phyloP scores from a whole-genome alignment of 1,140 invertebrate species.

The Proctacanthus coquilletti region DNA sequence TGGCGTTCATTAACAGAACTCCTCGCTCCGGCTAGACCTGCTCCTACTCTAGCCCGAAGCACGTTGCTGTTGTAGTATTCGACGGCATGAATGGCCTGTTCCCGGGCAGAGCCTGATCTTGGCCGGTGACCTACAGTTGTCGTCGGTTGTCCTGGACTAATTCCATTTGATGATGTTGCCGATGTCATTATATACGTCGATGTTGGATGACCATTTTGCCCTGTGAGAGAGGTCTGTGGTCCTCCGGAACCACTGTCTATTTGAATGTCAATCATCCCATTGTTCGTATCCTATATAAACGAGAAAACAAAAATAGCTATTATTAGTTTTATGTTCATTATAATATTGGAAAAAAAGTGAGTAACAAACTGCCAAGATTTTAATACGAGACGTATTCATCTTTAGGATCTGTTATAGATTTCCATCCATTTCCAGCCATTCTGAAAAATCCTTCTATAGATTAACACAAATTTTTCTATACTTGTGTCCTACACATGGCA shows the following conservation, averaged over 20 bases:
- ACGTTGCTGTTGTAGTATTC: conserved; percentile 36
- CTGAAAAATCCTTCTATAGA: too few relatives aligned
- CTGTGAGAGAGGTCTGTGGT: background rate
- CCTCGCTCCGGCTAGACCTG: conserved; percentile 16
- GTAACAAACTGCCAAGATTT: too few relatives aligned
- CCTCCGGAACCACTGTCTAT: background rate
- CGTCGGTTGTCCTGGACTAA: conserved; percentile 25
- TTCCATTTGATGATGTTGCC: background rate
- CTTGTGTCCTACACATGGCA: too few relatives aligned
- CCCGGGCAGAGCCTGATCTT: conserved; percentile 13
- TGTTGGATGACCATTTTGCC: background rate
- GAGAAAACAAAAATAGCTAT: conserved; percentile 1
- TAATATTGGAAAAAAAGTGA: too few relatives aligned
- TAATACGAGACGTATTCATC: too few relatives aligned
- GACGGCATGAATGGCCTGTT: conserved; percentile 31
- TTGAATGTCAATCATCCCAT: conserved; percentile 3
- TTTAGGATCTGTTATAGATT: too few relatives aligned
- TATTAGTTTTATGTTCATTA: too few relatives aligned
- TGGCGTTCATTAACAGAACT: conserved; percentile 8
- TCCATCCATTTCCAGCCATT: too few relatives aligned
- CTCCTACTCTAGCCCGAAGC: conserved; percentile 29
- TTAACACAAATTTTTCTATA: too few relatives aligned
- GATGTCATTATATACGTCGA: background rate
- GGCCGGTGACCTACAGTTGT: conserved; percentile 9
- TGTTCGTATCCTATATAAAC: conserved; percentile 1